A percentile compares a stretch with the other conserved stretches of the same genome.
Evolutionary conservation across 2,888 invertebrate genomes (phyloP).

Genomic region (Urechis unicinctus): DNA sequence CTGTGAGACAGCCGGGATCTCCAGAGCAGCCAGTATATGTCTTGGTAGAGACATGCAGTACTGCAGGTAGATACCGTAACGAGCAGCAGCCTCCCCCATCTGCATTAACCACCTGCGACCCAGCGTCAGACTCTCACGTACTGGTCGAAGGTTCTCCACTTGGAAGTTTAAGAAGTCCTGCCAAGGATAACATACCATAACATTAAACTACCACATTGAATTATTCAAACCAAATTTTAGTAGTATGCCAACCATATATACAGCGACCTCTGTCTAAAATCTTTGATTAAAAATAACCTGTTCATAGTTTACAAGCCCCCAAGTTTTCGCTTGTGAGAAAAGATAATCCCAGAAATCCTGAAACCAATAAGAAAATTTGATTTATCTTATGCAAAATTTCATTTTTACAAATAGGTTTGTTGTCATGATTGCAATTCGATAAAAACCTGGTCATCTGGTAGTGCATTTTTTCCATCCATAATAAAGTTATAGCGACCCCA

Average conservation of each 20-base stretch:
- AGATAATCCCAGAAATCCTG: constrained; percentile 34
- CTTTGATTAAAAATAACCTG: constrained; percentile 21
- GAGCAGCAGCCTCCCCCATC: constrained; percentile 35
- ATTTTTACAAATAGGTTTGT: too few species aligned
- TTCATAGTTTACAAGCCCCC: constrained; percentile 32
- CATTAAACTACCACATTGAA: too few species aligned
- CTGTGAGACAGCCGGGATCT: constrained; percentile 34
- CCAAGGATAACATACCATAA: not conserved
- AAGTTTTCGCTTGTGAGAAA: constrained; percentile 24
- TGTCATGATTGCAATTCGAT: too few species aligned
- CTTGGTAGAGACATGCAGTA: constrained; percentile 38
- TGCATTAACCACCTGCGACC: constrained; percentile 32
- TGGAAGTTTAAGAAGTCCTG: constrained; percentile 42
- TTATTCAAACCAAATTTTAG: too few species aligned
- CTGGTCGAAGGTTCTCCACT: constrained; percentile 26
- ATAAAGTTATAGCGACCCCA: constrained; percentile 14
- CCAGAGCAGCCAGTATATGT: constrained; percentile 30
- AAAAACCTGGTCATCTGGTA: constrained; percentile 15
- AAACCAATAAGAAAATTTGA: constrained; percentile 1
- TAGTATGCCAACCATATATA: too few species aligned
- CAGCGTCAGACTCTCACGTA: constrained; percentile 24
- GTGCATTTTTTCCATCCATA: constrained; percentile 10
- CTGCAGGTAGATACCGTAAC: constrained; percentile 31
- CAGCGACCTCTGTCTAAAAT: too few species aligned
- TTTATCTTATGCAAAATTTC: too few species aligned